Conservation (phyloP, 2,888 invertebrate species). For the Sinhomidia bicolor region DNA sequence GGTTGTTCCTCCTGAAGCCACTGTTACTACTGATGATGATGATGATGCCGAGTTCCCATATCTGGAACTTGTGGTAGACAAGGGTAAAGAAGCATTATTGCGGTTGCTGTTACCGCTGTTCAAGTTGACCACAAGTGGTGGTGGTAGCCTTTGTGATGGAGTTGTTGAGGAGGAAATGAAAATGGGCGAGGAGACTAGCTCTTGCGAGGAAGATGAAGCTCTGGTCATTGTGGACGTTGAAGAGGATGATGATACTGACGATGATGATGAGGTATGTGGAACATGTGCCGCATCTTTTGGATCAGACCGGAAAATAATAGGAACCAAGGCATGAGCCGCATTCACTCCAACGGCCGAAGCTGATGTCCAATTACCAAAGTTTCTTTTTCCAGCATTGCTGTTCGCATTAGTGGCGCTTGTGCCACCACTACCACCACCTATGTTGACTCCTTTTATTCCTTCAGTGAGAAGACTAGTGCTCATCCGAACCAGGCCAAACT, state of each 20-base stretch:
- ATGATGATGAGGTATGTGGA: neutral
- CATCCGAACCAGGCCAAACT: slow-evolving; percentile 67
- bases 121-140: slow-evolving; percentile 6
- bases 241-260: slow-evolving; percentile 30
- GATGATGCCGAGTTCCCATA: neutral
- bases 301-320: slow-evolving; percentile 24
- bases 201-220: slow-evolving; percentile 57
- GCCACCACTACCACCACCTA: slow-evolving; percentile 24
- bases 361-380: slow-evolving; percentile 40
- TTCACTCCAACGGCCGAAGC: slow-evolving; percentile 22
- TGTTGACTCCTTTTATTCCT: neutral
- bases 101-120: slow-evolving; percentile 11
- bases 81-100: neutral
- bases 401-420: neutral
- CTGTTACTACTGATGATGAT: neutral
- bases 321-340: slow-evolving; percentile 50
- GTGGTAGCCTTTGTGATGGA: slow-evolving; percentile 15
- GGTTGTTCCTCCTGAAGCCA: slow-evolving; percentile 5
- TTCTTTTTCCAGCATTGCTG: slow-evolving; percentile 8
- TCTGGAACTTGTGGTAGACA: neutral
- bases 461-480: slow-evolving; percentile 40
- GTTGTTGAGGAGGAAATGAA: slow-evolving; percentile 24
- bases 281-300: slow-evolving; percentile 36
- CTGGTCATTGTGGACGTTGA: slow-evolving; percentile 53
- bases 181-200: slow-evolving; percentile 23